Evolutionary conservation across 1,140 invertebrate species (phyloP).

Genomic region (Platorchestia sp.): DNA sequence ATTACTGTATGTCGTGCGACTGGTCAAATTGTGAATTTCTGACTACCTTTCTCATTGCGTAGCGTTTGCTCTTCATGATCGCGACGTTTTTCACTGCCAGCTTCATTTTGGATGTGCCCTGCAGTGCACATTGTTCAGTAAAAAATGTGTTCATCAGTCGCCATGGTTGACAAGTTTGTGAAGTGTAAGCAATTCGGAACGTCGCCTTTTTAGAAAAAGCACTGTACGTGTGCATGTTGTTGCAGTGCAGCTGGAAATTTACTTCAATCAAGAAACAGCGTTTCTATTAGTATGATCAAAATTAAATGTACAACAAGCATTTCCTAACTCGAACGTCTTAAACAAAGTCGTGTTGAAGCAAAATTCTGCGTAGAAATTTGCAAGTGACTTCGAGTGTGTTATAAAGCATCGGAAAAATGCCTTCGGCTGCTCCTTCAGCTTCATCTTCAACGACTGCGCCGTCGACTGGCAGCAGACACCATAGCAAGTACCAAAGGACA

Average conservation of each 20-base stretch:
- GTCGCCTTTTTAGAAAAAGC: not conserved
- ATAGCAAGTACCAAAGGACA: slow-evolving; percentile 39
- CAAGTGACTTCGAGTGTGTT: not conserved
- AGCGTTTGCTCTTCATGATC: not conserved
- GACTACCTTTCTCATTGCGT: not conserved
- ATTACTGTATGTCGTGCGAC: not conserved
- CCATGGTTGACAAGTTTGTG: not conserved
- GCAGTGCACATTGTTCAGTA: not conserved
- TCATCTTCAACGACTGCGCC: not conserved
- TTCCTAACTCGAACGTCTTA: not conserved
- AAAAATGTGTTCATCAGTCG: not conserved
- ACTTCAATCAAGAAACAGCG: not conserved
- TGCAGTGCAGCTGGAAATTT: not conserved
- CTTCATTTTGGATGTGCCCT: not conserved
- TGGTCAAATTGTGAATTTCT: not conserved
- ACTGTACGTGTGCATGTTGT: not conserved
- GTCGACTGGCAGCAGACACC: slow-evolving; percentile 33
- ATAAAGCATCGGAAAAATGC: not conserved
- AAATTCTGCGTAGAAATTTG: not conserved
- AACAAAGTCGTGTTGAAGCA: not conserved
- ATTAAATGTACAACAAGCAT: not conserved
- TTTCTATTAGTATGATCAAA: not conserved
- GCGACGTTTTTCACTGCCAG: not conserved
- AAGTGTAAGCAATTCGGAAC: not conserved
- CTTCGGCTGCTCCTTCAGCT: slow-evolving; percentile 22